These are phyloP conservation scores for Burhinus oedicnemus DNA, from an alignment of 2,113 vertebrate species.

Conservation along the genomic window DNA sequence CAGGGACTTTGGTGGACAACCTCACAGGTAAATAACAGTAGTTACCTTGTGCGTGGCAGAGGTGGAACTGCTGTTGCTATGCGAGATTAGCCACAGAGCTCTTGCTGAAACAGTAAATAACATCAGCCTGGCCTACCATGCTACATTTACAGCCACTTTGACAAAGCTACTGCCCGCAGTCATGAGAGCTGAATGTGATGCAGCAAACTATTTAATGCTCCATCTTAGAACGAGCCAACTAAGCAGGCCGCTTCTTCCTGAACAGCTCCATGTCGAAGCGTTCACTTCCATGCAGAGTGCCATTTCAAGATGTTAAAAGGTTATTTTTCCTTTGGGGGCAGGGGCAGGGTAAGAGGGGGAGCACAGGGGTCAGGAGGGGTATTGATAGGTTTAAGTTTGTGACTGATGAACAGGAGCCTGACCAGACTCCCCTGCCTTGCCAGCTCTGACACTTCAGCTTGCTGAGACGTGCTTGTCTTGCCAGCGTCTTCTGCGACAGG, in stretches of 20 bases:
- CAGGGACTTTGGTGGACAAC: rapidly evolving
- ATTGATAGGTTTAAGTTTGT: background rate
- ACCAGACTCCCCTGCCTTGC: background rate
- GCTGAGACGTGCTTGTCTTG: background rate
- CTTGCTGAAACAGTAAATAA: rapidly evolving
- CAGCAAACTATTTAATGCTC: background rate
- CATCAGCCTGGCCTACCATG: too few species aligned
- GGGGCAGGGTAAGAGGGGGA: too few species aligned
- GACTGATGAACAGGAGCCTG: background rate
- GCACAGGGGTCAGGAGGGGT: background rate
- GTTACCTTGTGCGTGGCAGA: rapidly evolving
- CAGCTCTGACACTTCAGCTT: background rate
- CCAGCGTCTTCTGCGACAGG: background rate
- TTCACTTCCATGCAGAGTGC: too few species aligned
- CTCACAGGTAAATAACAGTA: rapidly evolving
- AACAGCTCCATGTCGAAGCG: rapidly evolving
- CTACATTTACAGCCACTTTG: rapidly evolving
- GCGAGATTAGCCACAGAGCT: too few species aligned
- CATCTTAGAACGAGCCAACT: background rate
- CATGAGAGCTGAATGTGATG: rapidly evolving
- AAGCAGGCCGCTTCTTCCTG: background rate
- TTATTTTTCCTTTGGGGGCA: too few species aligned
- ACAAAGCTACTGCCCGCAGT: background rate
- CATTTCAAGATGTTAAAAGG: too few species aligned
- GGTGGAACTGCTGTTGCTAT: background rate